Evolutionary conservation across 35 echinoderm and acorn worm species (phyloP).

Genomic region (Strongylocentrotus purpuratus): DNA sequence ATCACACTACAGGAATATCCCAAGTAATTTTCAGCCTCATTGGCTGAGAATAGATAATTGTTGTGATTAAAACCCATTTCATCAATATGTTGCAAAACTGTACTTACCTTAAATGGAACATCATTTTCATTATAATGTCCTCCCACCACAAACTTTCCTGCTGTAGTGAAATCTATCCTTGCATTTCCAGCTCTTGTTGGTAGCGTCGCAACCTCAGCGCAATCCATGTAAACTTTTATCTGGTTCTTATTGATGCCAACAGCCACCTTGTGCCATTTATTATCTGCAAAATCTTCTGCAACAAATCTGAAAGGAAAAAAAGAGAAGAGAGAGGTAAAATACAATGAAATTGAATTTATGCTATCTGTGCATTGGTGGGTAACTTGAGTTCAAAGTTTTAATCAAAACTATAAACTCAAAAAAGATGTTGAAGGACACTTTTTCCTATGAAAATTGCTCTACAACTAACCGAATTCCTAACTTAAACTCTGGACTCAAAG

Average conservation of each 20-base stretch:
- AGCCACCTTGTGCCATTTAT: conserved; percentile 35
- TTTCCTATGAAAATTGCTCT: too few relatives aligned
- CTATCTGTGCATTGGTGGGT: too few relatives aligned
- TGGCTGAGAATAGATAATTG: neutral
- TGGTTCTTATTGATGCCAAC: conserved; percentile 31
- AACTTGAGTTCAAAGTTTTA: too few relatives aligned
- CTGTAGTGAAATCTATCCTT: conserved; percentile 22
- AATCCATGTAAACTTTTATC: conserved; percentile 43
- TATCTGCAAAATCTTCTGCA: conserved; percentile 28
- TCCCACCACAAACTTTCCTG: conserved; percentile 18
- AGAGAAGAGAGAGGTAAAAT: neutral
- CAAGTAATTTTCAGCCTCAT: neutral
- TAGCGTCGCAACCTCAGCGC: conserved; percentile 20
- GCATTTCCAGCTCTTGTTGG: conserved; percentile 9
- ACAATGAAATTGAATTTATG: neutral
- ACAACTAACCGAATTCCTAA: too few relatives aligned
- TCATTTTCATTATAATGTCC: conserved; percentile 41
- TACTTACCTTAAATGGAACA: conserved; percentile 40
- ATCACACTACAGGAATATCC: too few relatives aligned
- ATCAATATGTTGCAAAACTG: too few relatives aligned
- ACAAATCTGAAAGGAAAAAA: conserved; percentile 34
- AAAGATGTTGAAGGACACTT: too few relatives aligned
- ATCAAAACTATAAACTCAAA: too few relatives aligned
- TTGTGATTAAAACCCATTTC: neutral
- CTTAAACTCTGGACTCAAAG: too few relatives aligned